Conservation (phyloP, 2,888 invertebrate genomes). For the Ormyrus labotus region DNA sequence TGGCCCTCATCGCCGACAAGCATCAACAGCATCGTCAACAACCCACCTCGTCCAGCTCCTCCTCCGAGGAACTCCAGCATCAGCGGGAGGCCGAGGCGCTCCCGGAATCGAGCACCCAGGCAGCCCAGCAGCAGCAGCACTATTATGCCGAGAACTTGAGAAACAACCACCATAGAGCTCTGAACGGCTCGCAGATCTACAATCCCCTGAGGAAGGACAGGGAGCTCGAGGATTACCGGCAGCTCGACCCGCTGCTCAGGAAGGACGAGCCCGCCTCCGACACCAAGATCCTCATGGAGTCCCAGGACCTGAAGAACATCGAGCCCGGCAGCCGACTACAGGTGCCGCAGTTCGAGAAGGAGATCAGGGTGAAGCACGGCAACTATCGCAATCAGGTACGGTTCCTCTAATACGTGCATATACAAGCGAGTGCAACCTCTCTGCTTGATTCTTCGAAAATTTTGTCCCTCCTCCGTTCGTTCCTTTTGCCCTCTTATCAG, state of each 20-base stretch:
- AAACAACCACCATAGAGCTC: constrained; percentile 64
- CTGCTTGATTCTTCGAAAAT: too few relatives aligned
- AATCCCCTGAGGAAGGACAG: constrained; percentile 64
- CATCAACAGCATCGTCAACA: constrained; percentile 23
- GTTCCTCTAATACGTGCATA: too few relatives aligned
- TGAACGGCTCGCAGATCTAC: constrained; percentile 66
- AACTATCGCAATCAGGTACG: too few relatives aligned
- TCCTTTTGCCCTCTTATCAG: too few relatives aligned
- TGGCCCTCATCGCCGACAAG: constrained; percentile 65
- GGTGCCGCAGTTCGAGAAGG: constrained; percentile 60
- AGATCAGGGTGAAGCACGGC: constrained; percentile 13
- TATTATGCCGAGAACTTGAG: constrained; percentile 72
- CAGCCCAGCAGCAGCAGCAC: constrained; percentile 56
- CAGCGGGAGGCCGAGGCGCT: not conserved
- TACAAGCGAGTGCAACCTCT: too few relatives aligned
- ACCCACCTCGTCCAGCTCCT: too few relatives aligned
- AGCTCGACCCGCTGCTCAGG: constrained; percentile 65
- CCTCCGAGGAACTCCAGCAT: not conserved
- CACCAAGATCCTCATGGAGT: constrained; percentile 59
- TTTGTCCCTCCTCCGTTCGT: too few relatives aligned
- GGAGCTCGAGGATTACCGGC: constrained; percentile 65
- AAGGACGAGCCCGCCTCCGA: constrained; percentile 46
- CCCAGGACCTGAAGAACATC: constrained; percentile 59
- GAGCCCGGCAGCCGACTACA: constrained; percentile 30
- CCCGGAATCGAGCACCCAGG: too few relatives aligned